A percentile compares a stretch with the other conserved stretches of the same genome.
These are phyloP conservation scores for Trichomalopsis sarcophagae DNA, from an alignment of 1,140 invertebrate species.

Conservation along the genomic window DNA sequence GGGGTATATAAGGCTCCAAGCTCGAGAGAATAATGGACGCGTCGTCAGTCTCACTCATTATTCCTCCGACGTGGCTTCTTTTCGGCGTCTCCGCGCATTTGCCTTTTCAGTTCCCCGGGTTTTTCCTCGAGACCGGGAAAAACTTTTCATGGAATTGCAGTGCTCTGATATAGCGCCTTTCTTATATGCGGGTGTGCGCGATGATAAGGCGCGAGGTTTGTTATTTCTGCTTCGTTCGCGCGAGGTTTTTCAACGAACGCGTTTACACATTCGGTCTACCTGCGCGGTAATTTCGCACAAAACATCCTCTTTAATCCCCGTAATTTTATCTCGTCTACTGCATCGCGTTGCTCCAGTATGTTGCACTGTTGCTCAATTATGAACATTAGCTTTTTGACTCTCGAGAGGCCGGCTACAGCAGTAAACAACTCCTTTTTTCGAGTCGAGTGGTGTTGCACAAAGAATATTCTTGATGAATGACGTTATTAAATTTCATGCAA, in stretches of 20 bases:
- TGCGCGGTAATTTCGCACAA: neutral
- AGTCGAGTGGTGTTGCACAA: neutral
- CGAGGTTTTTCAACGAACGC: neutral
- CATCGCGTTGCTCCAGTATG: neutral
- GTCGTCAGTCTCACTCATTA: neutral
- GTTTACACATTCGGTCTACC: too few relatives aligned
- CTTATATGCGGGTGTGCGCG: too few relatives aligned
- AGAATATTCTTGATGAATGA: neutral
- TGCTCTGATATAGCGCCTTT: neutral
- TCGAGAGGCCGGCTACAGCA: neutral
- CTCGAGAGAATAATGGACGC: neutral
- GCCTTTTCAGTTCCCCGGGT: neutral
- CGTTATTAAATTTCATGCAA: neutral
- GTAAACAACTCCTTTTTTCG: neutral
- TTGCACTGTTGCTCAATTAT: slow-evolving; percentile 1
- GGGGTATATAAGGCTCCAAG: too few relatives aligned
- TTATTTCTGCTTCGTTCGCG: too few relatives aligned
- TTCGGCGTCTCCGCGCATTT: neutral
- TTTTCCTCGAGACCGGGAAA: neutral
- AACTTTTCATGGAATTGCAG: neutral
- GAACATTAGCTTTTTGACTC: slow-evolving; percentile 10
- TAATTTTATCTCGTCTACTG: neutral
- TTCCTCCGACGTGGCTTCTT: neutral
- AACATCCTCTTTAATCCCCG: neutral
- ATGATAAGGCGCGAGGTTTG: too few relatives aligned